These are phyloP conservation scores for Panagrolaimus sp. DNA, from an alignment of 1,140 invertebrate species.

Conservation along the genomic window DNA sequence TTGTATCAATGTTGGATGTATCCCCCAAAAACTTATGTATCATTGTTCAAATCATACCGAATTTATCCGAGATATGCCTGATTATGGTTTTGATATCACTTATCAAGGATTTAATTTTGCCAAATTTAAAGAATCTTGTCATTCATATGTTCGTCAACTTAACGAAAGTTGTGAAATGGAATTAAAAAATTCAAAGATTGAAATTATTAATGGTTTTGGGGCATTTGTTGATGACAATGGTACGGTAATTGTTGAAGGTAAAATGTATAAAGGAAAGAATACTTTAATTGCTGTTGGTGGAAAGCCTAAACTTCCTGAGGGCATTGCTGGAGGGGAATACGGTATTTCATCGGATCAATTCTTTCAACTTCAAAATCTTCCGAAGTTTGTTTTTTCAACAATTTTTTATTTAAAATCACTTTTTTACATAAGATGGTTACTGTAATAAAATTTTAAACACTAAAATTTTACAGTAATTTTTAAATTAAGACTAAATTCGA, in stretches of 20 bases:
- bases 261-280: constrained; percentile 51
- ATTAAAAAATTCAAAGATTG: constrained; percentile 63
- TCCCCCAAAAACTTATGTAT: constrained; percentile 67
- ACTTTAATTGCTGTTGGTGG: constrained; percentile 58
- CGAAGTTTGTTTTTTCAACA: constrained; percentile 61
- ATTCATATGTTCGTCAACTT: constrained; percentile 64
- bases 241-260: constrained; percentile 61
- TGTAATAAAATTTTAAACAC: no score
- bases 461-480: no score
- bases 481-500: no score
- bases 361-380: constrained; percentile 65
- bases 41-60: constrained; percentile 64
- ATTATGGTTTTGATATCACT: constrained; percentile 63
- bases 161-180: constrained; percentile 65
- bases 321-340: constrained; percentile 63
- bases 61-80: constrained; percentile 61
- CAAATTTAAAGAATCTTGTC: constrained; percentile 62
- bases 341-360: constrained; percentile 66
- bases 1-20: constrained; percentile 67
- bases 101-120: constrained; percentile 49
- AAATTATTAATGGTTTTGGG: constrained; percentile 62
- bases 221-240: constrained; percentile 61
- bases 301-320: constrained; percentile 39
- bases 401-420: no score
- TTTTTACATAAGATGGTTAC: no score